Percentiles rank a stretch among this genome's conserved stretches.
phyloP scores from a whole-genome alignment of 2,888 invertebrate species.

The Altica lythri region DNA sequence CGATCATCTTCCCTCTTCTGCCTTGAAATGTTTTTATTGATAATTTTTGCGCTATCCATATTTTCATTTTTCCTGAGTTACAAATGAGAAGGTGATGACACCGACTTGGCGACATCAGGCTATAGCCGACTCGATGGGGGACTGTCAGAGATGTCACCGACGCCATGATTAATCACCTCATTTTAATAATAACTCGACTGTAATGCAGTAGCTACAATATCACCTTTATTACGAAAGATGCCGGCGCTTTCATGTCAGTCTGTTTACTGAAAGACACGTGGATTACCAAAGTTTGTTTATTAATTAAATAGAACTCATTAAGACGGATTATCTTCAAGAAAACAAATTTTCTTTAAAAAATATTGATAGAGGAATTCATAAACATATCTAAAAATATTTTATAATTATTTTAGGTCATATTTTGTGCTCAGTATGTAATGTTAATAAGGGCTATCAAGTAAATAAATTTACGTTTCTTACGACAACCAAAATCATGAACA shows the following conservation, averaged over 20 bases:
- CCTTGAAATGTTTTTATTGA: conserved; percentile 6
- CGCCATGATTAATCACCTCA: conserved; percentile 58
- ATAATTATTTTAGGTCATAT: no score
- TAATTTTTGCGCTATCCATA: conserved; percentile 31
- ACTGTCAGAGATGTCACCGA: conserved; percentile 55
- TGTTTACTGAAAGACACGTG: conserved; percentile 52
- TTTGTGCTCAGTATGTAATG: no score
- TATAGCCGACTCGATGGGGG: conserved; percentile 46
- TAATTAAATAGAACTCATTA: conserved; percentile 48
- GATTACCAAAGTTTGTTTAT: conserved; percentile 48
- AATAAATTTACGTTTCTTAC: no score
- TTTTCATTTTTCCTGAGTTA: conserved; percentile 33
- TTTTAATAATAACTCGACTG: conserved; percentile 59
- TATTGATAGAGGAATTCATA: no score
- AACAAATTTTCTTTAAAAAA: no score
- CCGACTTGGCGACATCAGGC: conserved; percentile 49
- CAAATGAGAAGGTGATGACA: conserved; percentile 54
- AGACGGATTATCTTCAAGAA: no score
- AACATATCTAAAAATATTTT: no score
- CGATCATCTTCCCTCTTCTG: not conserved
- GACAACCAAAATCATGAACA: no score
- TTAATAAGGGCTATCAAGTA: no score
- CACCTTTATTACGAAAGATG: conserved; percentile 56
- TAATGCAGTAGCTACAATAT: conserved; percentile 55
- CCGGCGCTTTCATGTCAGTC: conserved; percentile 34